phyloP scores from a whole-genome alignment of 2,888 invertebrate species.

The Latrodectus elegans region DNA sequence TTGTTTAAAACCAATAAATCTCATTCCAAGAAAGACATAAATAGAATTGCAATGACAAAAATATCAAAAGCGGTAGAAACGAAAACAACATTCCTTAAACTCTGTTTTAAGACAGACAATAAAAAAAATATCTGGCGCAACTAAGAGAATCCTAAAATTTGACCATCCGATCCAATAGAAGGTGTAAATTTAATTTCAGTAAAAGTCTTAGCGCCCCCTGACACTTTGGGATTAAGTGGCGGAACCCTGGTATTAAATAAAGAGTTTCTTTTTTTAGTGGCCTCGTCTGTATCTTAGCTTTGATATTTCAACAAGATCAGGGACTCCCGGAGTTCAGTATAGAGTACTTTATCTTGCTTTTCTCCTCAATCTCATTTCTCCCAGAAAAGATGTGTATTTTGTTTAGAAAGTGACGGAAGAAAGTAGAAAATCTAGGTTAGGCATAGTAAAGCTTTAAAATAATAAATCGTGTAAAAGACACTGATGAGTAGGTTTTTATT shows the following conservation, averaged over 20 bases:
- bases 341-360: constrained; percentile 35
- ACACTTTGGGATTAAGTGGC: constrained; percentile 52
- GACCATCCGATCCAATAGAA: constrained; percentile 50
- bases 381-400: constrained; percentile 30
- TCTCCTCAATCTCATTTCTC: constrained; percentile 37
- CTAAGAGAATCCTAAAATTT: constrained; percentile 14
- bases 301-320: constrained; percentile 59
- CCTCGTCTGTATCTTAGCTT: constrained; percentile 4
- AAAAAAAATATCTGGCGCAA: background rate
- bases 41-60: constrained; percentile 2
- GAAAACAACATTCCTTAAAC: constrained; percentile 9
- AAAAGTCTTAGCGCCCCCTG: constrained; percentile 52
- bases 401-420: constrained; percentile 30
- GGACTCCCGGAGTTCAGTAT: constrained; percentile 9
- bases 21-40: no score
- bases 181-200: constrained; percentile 64
- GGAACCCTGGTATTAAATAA: constrained; percentile 46
- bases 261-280: constrained; percentile 17
- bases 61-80: constrained; percentile 15
- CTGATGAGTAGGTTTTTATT: constrained; percentile 22
- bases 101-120: constrained; percentile 24
- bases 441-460: constrained; percentile 35
- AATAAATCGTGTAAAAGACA: constrained; percentile 47
- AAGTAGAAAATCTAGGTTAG: constrained; percentile 29
- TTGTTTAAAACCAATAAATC: no score